Evolutionary conservation across 2,888 invertebrate genomes (phyloP).

Genomic region (Eulithis testata): DNA sequence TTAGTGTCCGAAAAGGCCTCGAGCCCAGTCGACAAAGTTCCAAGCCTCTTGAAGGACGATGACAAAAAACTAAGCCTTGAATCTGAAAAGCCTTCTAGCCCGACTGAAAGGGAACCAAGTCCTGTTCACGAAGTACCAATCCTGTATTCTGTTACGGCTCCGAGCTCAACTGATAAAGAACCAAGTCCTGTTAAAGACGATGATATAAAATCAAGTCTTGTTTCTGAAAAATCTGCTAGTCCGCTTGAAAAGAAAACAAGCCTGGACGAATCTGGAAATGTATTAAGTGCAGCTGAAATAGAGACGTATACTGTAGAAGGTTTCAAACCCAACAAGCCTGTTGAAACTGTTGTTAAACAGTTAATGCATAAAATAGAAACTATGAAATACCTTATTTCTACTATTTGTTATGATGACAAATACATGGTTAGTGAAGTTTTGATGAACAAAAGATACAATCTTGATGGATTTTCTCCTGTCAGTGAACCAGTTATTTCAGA

Average conservation of each 20-base stretch:
- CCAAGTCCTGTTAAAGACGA: slow-evolving; percentile 12
- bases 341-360: neutral
- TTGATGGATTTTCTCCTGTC: neutral
- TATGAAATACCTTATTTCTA: neutral
- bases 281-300: too few species aligned
- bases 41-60: too few species aligned
- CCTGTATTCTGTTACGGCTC: too few species aligned
- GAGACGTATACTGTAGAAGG: neutral
- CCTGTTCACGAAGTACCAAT: too few species aligned
- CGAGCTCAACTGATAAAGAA: too few species aligned
- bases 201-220: slow-evolving; percentile 21
- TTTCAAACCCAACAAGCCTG: neutral
- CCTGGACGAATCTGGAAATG: too few species aligned
- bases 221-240: slow-evolving; percentile 25
- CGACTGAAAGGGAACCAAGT: too few species aligned
- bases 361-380: neutral
- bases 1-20: too few species aligned
- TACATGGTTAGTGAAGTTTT: neutral
- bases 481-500: slow-evolving; percentile 43
- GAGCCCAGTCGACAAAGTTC: too few species aligned
- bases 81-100: too few species aligned
- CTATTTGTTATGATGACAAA: neutral
- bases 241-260: slow-evolving; percentile 8
- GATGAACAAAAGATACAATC: neutral
- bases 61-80: too few species aligned